Conservation (phyloP, 2,888 invertebrate species). For the Urechis unicinctus region DNA sequence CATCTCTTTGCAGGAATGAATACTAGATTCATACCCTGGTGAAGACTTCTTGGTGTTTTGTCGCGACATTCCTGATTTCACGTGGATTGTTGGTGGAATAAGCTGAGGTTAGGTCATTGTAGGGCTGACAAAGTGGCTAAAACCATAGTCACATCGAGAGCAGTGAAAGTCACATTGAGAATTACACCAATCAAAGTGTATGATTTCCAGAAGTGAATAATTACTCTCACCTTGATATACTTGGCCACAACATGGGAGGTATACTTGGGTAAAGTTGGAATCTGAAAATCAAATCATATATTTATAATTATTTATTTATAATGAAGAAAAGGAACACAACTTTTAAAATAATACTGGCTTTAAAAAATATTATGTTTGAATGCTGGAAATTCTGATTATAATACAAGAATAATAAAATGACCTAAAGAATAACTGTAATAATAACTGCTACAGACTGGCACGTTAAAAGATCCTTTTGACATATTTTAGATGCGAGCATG, state of each 20-base stretch:
- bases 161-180: too few relatives aligned
- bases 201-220: too few relatives aligned
- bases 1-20: neutral
- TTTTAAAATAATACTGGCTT: neutral
- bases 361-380: too few relatives aligned
- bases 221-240: constrained; percentile 52
- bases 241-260: constrained; percentile 78
- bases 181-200: neutral
- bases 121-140: constrained; percentile 57
- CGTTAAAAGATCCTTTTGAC: neutral
- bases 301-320: neutral
- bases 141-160: too few relatives aligned
- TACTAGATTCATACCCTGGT: constrained; percentile 53
- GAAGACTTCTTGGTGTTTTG: constrained; percentile 76
- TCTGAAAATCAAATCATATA: constrained; percentile 38
- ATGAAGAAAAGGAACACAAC: neutral
- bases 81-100: constrained; percentile 70
- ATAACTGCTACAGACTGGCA: neutral
- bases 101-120: constrained; percentile 80
- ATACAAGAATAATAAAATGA: too few relatives aligned
- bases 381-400: too few relatives aligned
- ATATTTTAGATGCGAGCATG: neutral
- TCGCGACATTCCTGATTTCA: constrained; percentile 63
- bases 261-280: constrained; percentile 74
- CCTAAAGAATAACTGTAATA: neutral